Evolutionary conservation across 1,140 invertebrate species (phyloP).

Genomic region (Solenopsis fugax): DNA sequence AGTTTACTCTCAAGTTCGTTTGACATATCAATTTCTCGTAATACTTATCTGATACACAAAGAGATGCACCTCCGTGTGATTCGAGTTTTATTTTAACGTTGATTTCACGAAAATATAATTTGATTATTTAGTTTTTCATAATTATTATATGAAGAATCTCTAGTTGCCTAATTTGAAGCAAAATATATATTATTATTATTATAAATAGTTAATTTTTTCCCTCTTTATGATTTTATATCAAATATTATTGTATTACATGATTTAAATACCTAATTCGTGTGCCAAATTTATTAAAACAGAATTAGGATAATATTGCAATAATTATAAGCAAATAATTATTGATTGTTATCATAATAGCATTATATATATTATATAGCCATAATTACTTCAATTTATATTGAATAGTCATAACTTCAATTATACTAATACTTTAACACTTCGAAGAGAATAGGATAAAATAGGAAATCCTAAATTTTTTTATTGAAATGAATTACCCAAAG

Average conservation of each 20-base stretch:
- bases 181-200: neutral
- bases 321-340: conserved; percentile 11
- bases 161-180: neutral
- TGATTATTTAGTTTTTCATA: neutral
- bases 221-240: neutral
- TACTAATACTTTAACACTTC: neutral
- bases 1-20: conserved; percentile 36
- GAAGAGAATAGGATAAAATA: neutral
- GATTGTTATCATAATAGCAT: neutral
- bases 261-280: neutral
- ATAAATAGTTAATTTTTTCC: neutral
- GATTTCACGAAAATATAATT: neutral
- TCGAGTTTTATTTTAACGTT: neutral
- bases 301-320: neutral
- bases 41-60: neutral
- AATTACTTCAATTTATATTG: neutral
- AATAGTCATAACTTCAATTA: neutral
- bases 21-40: conserved; percentile 47
- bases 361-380: neutral
- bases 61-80: neutral
- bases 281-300: conserved; percentile 13
- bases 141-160: conserved; percentile 1
- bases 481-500: conserved; percentile 26
- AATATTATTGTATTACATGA: neutral
- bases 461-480: neutral